These are phyloP conservation scores for Scomberomorus guttatus DNA, from an alignment of 2,797 vertebrate species.

Conservation along the genomic window DNA sequence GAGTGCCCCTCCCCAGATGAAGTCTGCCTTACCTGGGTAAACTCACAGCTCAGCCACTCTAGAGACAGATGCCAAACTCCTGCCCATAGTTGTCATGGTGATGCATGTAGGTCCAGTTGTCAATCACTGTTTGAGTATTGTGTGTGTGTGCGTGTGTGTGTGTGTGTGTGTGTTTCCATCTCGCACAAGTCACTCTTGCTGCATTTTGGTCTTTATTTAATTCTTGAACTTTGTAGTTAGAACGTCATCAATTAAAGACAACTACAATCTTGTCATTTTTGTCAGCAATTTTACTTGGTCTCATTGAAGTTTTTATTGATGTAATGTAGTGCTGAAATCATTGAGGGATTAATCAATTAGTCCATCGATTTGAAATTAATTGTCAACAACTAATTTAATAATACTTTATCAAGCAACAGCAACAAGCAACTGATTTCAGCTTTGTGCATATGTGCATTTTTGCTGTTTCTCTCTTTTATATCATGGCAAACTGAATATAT, in stretches of 20 bases:
- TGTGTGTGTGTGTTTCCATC: not conserved
- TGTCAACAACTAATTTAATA: no score
- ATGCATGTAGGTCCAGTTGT: slow-evolving; percentile 52
- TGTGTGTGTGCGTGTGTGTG: slow-evolving; percentile 18
- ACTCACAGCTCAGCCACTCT: slow-evolving; percentile 23
- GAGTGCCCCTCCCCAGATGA: slow-evolving; percentile 18
- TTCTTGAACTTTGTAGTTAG: not conserved
- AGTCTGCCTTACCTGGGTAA: slow-evolving; percentile 40
- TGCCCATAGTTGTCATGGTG: slow-evolving; percentile 45
- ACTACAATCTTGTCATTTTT: not conserved
- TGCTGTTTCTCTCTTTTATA: no score
- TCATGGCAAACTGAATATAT: no score
- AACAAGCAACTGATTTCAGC: no score
- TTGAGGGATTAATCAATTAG: no score
- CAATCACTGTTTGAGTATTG: slow-evolving; percentile 39
- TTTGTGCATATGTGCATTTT: no score
- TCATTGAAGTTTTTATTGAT: no score
- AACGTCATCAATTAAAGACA: not conserved
- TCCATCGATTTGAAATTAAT: no score
- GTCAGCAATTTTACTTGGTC: no score
- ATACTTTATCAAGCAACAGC: no score
- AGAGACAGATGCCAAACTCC: slow-evolving; percentile 38
- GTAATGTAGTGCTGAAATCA: no score
- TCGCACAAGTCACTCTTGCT: not conserved
- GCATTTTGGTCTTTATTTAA: not conserved